Evolutionary conservation across 2,113 vertebrate species (phyloP), one percentile per base, ranked within the genome.

Genomic region (Phalacrocorax aristotelis): DNA sequence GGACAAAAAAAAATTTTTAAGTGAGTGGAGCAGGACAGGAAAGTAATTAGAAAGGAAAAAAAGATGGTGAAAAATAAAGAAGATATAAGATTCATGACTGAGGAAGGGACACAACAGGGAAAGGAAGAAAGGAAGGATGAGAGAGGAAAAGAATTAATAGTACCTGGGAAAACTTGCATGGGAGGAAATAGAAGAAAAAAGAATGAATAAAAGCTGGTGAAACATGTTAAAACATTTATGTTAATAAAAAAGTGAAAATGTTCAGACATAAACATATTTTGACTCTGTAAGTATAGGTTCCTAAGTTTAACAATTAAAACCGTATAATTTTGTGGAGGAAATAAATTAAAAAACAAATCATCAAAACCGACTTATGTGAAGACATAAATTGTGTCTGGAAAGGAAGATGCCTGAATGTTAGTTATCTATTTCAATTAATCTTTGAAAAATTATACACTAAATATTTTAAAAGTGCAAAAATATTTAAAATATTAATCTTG

Each of bases 271-370:
- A 77, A 17, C 3, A 40, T 15, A 49, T 23, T 58, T 81, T 51
- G 22, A 68, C 7, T 62, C 6, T 48, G 3, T 34, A n/a, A 38
- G 15, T 25, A 36, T 40, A 18, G 16, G 6, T 29, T 79, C 10
- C 10, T 51, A 80, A 2, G 0, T 10, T 57, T 26, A 71, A 58
- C 13, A 58, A 26, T 15, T n/a, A 55, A 55, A 38, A n/a, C 5
- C 0, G 0, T 11, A 32, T 21, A 17, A 0, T 17, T 91, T 74
- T 55, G 13, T n/a, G 11, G 18, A 64, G 4, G 7, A 86, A 76
- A 58, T 7, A 72, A 10, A 32, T 10, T 71, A 78, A 57, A 66
- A 42, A 58, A 3, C 2, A 21, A 61, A 61, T 13, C 36, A 26
- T 23, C 4, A 44, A 69, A 85, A 68, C 36, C 18, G 49, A 4